Percentiles rank a stretch among this genome's conserved stretches.
These are phyloP conservation scores for Notechis scutatus DNA, from an alignment of 2,113 vertebrate species.

Conservation along the genomic window DNA sequence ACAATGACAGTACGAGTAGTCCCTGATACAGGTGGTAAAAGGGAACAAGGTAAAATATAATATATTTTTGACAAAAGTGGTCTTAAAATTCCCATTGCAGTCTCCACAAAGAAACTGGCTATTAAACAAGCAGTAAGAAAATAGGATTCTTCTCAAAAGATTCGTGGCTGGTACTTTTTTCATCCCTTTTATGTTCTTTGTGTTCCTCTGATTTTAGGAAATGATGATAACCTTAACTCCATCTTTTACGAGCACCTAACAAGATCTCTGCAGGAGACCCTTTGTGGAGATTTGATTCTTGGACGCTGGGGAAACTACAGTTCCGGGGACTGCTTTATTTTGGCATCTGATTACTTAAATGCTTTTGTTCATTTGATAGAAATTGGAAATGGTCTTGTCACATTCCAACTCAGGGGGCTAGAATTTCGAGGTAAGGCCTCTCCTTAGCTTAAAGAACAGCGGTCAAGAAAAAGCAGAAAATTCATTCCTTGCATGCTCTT, in stretches of 20 bases:
- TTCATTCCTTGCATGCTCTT: neutral
- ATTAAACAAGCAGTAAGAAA: neutral
- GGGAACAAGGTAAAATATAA: neutral
- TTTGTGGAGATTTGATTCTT: constrained; percentile 91
- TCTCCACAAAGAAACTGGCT: neutral
- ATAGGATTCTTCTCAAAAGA: constrained; percentile 5
- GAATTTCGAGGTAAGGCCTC: constrained; percentile 90
- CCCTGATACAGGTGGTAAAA: neutral
- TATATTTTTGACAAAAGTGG: neutral
- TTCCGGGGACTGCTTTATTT: constrained; percentile 94
- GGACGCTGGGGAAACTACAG: constrained; percentile 97
- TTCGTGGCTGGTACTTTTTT: neutral
- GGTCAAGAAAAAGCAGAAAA: neutral
- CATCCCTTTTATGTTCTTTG: constrained; percentile 22
- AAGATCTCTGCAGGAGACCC: constrained; percentile 89
- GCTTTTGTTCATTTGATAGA: constrained; percentile 96
- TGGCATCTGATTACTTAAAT: constrained; percentile 97
- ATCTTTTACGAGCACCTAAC: constrained; percentile 98
- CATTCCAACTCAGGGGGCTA: constrained; percentile 95
- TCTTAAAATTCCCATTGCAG: neutral
- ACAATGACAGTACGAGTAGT: neutral
- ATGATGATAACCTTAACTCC: constrained; percentile 93
- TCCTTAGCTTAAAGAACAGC: neutral
- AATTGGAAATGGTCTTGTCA: constrained; percentile 94
- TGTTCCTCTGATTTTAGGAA: constrained; percentile 71